A percentile compares a stretch with the other conserved stretches of the same genome.
Evolutionary conservation across 23 tunicate genomes (phyloP).

Genomic region (Clavelina lepadiformis): DNA sequence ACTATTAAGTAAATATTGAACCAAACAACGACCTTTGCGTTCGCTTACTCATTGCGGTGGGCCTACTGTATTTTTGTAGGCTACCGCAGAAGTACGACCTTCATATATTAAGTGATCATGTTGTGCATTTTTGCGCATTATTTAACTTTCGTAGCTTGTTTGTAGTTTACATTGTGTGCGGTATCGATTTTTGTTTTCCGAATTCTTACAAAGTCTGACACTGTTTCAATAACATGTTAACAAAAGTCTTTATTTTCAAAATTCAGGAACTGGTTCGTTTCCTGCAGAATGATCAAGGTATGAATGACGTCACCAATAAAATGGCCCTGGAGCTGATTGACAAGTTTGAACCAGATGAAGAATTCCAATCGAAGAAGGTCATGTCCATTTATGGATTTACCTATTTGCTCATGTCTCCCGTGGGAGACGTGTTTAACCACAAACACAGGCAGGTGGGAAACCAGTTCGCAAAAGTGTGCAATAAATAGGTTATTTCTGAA

Average conservation of each 20-base stretch:
- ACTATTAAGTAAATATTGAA: no score
- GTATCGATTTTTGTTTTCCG: no score
- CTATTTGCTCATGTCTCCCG: constrained; percentile 31
- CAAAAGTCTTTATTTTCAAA: not conserved
- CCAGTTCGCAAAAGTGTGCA: not conserved
- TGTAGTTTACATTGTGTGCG: no score
- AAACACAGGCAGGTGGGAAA: constrained; percentile 19
- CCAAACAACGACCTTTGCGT: no score
- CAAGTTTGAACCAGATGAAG: constrained; percentile 45
- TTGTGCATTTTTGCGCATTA: no score
- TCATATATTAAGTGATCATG: no score
- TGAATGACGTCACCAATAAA: constrained; percentile 12
- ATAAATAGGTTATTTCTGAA: not conserved
- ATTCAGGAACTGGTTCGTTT: constrained; percentile 46
- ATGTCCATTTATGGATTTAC: constrained; percentile 60
- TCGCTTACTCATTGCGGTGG: no score
- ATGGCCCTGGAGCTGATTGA: constrained; percentile 22
- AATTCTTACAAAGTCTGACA: no score
- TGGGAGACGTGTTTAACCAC: constrained; percentile 31
- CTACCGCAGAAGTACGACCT: no score
- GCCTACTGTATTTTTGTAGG: no score
- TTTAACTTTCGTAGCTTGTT: no score
- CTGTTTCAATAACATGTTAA: not conserved
- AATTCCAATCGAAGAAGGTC: constrained; percentile 6
- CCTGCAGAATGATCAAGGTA: constrained; percentile 30